These are phyloP conservation scores for Enteromius fasciolatus DNA, from an alignment of 2,797 vertebrate genomes.

Conservation along the genomic window DNA sequence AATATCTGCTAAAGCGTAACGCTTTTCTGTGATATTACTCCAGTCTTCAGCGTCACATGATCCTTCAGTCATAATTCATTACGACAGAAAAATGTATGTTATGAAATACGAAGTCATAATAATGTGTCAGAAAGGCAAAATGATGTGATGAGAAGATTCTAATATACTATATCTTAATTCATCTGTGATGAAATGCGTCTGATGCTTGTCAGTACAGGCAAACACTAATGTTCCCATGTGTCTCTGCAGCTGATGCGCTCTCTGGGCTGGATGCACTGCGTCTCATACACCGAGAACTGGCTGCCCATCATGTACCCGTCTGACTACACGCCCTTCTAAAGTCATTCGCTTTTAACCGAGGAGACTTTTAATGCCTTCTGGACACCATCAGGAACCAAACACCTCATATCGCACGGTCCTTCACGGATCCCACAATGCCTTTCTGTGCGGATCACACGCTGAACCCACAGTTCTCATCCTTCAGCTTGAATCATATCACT, in stretches of 20 bases:
- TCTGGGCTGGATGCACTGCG: constrained; percentile 92
- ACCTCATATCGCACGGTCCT: constrained; percentile 22
- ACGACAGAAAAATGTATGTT: neutral
- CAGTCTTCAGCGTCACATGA: neutral
- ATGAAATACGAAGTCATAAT: neutral
- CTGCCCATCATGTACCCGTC: constrained; percentile 94
- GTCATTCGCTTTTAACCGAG: constrained; percentile 17
- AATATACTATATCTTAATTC: no score
- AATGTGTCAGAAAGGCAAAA: neutral
- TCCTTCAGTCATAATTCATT: neutral
- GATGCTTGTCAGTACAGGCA: neutral
- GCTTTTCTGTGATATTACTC: neutral
- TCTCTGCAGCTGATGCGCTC: constrained; percentile 88
- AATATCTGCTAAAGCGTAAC: neutral
- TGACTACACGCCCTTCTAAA: constrained; percentile 93
- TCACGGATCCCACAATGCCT: constrained; percentile 20
- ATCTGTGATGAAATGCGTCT: no score
- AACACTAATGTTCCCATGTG: neutral
- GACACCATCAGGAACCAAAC: constrained; percentile 5
- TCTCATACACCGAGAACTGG: constrained; percentile 93
- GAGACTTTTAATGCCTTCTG: constrained; percentile 11
- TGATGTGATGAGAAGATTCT: neutral
- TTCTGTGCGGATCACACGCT: neutral
- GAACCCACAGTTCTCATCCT: neutral
- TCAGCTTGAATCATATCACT: neutral